These are phyloP conservation scores for Bradysia coprophila DNA, from an alignment of 1,140 invertebrate species.

Conservation along the genomic window DNA sequence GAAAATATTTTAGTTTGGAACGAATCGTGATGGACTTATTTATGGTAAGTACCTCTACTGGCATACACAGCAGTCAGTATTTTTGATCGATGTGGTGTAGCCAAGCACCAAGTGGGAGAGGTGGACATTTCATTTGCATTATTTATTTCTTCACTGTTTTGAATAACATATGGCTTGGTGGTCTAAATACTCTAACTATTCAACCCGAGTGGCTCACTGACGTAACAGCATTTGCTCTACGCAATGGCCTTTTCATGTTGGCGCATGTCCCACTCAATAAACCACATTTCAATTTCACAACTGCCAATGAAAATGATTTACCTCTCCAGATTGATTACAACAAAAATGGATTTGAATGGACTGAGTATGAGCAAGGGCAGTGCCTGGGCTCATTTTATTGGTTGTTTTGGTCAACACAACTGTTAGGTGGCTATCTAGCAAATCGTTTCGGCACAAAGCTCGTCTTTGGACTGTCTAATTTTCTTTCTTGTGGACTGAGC, in stretches of 20 bases:
- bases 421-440: slow-evolving; percentile 56
- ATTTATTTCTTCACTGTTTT: too few species aligned
- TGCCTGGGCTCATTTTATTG: slow-evolving; percentile 55
- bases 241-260: too few species aligned
- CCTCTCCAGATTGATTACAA: not conserved
- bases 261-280: too few species aligned
- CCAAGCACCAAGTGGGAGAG: not conserved
- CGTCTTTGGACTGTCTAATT: slow-evolving; percentile 48
- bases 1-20: not conserved
- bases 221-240: slow-evolving; percentile 9
- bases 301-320: slow-evolving; percentile 12
- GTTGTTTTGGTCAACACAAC: slow-evolving; percentile 49
- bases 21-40: too few species aligned
- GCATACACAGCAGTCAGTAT: too few species aligned
- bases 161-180: too few species aligned
- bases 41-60: too few species aligned
- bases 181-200: too few species aligned
- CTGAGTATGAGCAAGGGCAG: slow-evolving; percentile 43
- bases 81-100: not conserved
- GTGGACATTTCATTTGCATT: not conserved
- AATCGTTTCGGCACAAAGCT: slow-evolving; percentile 49
- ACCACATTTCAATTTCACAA: too few species aligned
- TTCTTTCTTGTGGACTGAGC: slow-evolving; percentile 45
- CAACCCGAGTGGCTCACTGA: too few species aligned
- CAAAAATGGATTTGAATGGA: slow-evolving; percentile 29